A percentile compares a stretch with the other conserved stretches of the same genome.
Evolutionary conservation across 2,113 vertebrate species (phyloP).

Genomic region (Bos javanicus): DNA sequence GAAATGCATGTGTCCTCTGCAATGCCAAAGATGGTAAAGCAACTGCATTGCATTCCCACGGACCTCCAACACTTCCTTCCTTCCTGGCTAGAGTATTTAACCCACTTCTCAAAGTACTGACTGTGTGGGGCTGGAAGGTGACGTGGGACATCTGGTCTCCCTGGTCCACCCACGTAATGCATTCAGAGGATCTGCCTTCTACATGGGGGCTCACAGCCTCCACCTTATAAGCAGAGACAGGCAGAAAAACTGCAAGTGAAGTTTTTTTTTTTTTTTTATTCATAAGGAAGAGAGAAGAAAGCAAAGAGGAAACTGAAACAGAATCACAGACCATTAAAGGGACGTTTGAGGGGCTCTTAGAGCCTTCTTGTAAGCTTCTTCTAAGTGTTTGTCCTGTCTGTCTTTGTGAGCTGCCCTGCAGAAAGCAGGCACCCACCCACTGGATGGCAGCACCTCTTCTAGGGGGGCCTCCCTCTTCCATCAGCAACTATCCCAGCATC

Average conservation of each 20-base stretch:
- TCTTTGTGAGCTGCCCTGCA: neutral
- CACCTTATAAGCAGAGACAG: neutral
- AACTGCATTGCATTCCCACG: neutral
- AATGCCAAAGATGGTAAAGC: neutral
- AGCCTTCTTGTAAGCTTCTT: neutral
- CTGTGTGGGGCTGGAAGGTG: neutral
- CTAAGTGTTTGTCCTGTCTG: neutral
- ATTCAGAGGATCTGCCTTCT: neutral
- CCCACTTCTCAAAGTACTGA: neutral
- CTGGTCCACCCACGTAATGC: neutral
- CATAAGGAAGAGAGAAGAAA: neutral
- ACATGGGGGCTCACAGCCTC: neutral
- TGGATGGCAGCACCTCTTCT: neutral
- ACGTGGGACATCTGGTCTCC: neutral
- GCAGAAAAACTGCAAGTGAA: neutral
- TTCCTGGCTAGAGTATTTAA: conserved; percentile 30
- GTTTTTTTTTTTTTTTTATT: neutral
- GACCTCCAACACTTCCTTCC: conserved; percentile 26
- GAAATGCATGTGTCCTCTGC: neutral
- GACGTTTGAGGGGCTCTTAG: neutral
- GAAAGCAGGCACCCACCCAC: neutral
- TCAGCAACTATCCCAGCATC: neutral
- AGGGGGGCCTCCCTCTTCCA: neutral
- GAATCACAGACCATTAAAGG: neutral
- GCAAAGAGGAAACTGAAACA: neutral